Evolutionary conservation across 2,113 vertebrate genomes (phyloP), one percentile per base, ranked within the genome.

Genomic region (Mohoua ochrocephala): DNA sequence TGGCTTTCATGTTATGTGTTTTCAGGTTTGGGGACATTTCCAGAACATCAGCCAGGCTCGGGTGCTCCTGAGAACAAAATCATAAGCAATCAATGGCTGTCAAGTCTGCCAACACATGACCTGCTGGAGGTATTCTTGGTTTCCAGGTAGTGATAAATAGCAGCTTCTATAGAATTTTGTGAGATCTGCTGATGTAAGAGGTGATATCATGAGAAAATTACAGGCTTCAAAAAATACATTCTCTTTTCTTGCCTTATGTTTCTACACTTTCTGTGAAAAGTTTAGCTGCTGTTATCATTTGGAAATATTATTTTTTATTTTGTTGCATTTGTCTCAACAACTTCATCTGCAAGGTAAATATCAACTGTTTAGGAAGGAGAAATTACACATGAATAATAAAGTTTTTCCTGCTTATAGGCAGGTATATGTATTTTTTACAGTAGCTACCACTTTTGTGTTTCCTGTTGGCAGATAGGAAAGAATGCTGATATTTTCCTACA

Each of bases 31-130:
- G 33, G 24, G n/a, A 45, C 37, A 33, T 41, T 84, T 87, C 24
- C 22, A 63, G 30, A 75, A 2, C 28, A 33, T 53, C 19, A 31
- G 3, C 4, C 20, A 42, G 24, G 13, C 30, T 56, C 0, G 0
- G 13, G 23, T 60, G 30, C 13, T 68, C 31, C n/a, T 60, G 24
- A 47, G 6, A 37, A 21, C 56, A 52, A 75, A 89, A 54, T 17
- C 4, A 53, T 15, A 26, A 80, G 2, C 26, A 53, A 70, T 37
- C 2, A 2, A 22, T 63, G 39, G 10, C 9, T 65, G 15, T 47
- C 41, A 70, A n/a, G 7, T 74, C 65, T 74, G 37, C 31, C 19
- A 65, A 44, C 11, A 80, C 14, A 76, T 44, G 6, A 64, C n/a
- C 1, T 84, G 18, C 35, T 79, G 21, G 27, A 53, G 11, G 8